Conservation (phyloP, 2,888 invertebrate species). For the Lasius fuliginosus region DNA sequence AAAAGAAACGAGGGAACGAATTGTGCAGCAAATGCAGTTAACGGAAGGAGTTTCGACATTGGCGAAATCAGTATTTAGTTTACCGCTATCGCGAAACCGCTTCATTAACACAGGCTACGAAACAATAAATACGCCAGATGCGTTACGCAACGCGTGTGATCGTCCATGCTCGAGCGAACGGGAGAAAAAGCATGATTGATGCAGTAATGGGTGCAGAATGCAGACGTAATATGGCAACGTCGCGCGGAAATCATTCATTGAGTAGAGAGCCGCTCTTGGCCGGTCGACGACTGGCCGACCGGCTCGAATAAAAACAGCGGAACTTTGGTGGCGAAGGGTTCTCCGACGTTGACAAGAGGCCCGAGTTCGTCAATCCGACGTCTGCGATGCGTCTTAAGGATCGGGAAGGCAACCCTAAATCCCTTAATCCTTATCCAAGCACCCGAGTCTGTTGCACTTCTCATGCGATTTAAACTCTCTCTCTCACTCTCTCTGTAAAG, state of each 20-base stretch:
- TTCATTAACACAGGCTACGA: constrained; percentile 22
- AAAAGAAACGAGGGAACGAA: not conserved
- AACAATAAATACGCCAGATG: constrained; percentile 27
- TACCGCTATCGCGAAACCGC: not conserved
- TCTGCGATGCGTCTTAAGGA: constrained; percentile 65
- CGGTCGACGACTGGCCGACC: constrained; percentile 61
- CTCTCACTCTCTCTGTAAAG: not conserved
- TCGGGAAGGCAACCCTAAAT: constrained; percentile 33
- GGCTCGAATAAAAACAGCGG: constrained; percentile 58
- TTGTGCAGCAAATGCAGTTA: not conserved
- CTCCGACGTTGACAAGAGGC: constrained; percentile 29
- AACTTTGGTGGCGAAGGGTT: constrained; percentile 56
- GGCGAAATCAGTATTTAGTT: not conserved
- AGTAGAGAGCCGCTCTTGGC: constrained; percentile 70
- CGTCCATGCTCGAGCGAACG: constrained; percentile 41
- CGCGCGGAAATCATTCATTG: constrained; percentile 86
- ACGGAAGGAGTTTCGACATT: not conserved
- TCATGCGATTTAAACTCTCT: constrained; percentile 4
- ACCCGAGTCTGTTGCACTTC: not conserved
- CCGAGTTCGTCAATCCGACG: constrained; percentile 63
- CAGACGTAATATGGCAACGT: constrained; percentile 82
- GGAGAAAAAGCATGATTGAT: constrained; percentile 67
- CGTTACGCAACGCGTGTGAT: constrained; percentile 45
- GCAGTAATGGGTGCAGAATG: constrained; percentile 74
- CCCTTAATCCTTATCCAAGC: constrained; percentile 41